Conservation (phyloP, 2,888 invertebrate genomes). For the Diadegma fenestrale region DNA sequence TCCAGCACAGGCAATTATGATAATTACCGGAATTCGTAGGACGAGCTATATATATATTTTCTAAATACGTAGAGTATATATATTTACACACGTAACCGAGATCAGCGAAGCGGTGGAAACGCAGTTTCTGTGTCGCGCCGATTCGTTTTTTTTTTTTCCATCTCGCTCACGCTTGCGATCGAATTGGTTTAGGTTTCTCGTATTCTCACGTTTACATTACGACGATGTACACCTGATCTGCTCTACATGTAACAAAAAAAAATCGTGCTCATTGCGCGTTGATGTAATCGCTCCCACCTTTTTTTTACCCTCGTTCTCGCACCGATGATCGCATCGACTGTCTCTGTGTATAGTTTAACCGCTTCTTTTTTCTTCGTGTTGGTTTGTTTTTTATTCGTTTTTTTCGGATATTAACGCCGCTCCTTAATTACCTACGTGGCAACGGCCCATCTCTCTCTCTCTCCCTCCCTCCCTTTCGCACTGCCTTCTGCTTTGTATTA, state of each 20-base stretch:
- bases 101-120: conserved; percentile 74
- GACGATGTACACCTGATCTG: conserved; percentile 48
- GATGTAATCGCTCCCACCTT: conserved; percentile 68
- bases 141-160: conserved; percentile 38
- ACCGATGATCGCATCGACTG: conserved; percentile 59
- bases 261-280: conserved; percentile 59
- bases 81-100: conserved; percentile 64
- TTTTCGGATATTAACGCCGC: conserved; percentile 71
- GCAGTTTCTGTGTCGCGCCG: conserved; percentile 63
- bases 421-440: conserved; percentile 74
- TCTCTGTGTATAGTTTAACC: conserved; percentile 13
- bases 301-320: conserved; percentile 53
- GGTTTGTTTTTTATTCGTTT: conserved; percentile 40
- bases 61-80: conserved; percentile 23
- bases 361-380: conserved; percentile 50
- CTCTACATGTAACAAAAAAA: conserved; percentile 40
- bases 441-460: conserved; percentile 64
- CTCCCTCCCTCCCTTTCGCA: conserved; percentile 28
- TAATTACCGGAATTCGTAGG: conserved; percentile 82
- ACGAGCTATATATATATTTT: conserved; percentile 73
- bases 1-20: conserved; percentile 77
- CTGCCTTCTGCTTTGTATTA: conserved; percentile 30
- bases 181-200: conserved; percentile 12
- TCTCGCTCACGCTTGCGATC: conserved; percentile 56
- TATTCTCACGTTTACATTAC: conserved; percentile 43